Base-by-base conservation (phyloP, 2,888 invertebrate species). In the Idaea straminata region DNA sequence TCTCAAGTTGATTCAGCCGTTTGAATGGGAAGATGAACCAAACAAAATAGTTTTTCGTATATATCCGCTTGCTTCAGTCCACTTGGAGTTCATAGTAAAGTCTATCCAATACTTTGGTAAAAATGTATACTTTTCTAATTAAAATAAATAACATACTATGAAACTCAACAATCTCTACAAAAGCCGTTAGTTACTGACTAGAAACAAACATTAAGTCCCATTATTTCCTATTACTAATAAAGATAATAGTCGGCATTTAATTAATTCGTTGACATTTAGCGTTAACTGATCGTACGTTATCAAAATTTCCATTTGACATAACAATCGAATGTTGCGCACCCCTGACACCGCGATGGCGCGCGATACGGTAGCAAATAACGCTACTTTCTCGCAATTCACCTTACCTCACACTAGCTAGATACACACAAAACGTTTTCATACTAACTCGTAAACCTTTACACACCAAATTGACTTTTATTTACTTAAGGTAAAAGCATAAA, bases 291-390 rank as follows among this genome's bases (percentile, higher is more conserved):
- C 47, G 47, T 3, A 35, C 35, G 64, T 66, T 65, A 70, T 65
- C 64, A 61, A 65, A 66, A 66, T 64, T 66, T 65, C 64, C 64
- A 69, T 61, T 64, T 68, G 64, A 69, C 38, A 68, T 69, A 64
- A 68, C 66, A 66, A 66, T 66, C 76, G 76, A 82, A 74, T 65
- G 87, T 87, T 86, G 71, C 38, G 38, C 63, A 75, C 75, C 79
- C 72, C 87, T 87, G 86, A 70, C 69, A 70, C 63, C 65, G 80
- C 83, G 90, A 92, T 92, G 88, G 91, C 89, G 92, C 89, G 84
- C 91, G 91, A 92, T 92, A 91, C 89, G 86, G 89, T 88, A 92
- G 91, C 92, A 91, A 92, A 91, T 92, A 91, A 89, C 85, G 85
- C 88, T 86, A 89, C 91, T 90, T 91, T 89, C 86, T 86, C 87